Evolutionary conservation across 2,113 vertebrate genomes (phyloP).

Genomic region (Gorsachius goisagi): DNA sequence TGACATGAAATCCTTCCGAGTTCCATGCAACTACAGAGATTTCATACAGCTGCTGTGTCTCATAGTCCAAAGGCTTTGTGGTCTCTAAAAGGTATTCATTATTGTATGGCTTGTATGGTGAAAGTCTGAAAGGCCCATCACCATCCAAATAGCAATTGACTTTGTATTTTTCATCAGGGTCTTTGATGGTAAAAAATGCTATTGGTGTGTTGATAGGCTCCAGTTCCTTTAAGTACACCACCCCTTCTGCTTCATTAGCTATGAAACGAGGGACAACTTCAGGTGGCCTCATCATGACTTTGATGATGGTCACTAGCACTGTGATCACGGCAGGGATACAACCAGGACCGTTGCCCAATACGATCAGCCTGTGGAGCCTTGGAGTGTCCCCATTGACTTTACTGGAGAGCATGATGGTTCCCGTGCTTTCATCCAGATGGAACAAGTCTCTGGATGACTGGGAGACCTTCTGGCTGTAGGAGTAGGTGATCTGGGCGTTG

Average conservation of each 20-base stretch:
- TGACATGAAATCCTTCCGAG: constrained; percentile 77
- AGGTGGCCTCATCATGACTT: constrained; percentile 84
- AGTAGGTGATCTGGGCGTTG: constrained; percentile 90
- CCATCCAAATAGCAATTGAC: constrained; percentile 88
- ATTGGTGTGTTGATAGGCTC: constrained; percentile 90
- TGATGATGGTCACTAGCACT: constrained; percentile 83
- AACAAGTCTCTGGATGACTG: constrained; percentile 85
- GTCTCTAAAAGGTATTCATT: constrained; percentile 95
- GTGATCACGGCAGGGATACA: constrained; percentile 93
- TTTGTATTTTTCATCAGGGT: constrained; percentile 81
- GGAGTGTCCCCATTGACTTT: constrained; percentile 80
- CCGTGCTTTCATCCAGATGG: constrained; percentile 83
- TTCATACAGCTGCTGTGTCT: constrained; percentile 84
- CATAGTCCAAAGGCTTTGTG: constrained; percentile 88
- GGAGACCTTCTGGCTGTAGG: constrained; percentile 91
- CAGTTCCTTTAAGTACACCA: constrained; percentile 89
- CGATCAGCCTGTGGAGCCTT: constrained; percentile 84
- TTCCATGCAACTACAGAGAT: constrained; percentile 86
- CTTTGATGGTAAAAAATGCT: constrained; percentile 94
- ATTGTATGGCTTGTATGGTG: constrained; percentile 85
- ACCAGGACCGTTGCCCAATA: constrained; percentile 88
- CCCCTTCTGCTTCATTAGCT: constrained; percentile 85
- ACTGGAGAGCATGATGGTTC: constrained; percentile 81
- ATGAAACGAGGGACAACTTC: constrained; percentile 89
- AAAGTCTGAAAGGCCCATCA: constrained; percentile 87